Evolutionary conservation across 2,113 vertebrate species (phyloP).

Genomic region (Mionectes macconnelli): DNA sequence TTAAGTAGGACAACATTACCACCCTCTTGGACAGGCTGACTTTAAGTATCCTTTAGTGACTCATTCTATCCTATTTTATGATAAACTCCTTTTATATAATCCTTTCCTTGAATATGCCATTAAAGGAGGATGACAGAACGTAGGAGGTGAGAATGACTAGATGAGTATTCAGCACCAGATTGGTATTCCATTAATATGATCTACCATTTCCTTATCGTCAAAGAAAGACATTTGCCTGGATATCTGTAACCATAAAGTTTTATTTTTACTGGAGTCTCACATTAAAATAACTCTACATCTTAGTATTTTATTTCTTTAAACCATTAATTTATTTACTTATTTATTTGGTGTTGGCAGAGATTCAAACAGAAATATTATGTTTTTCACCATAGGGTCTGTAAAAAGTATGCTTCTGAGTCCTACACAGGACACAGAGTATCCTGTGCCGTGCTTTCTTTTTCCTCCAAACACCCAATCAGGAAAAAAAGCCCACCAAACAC

Average conservation of each 20-base stretch:
- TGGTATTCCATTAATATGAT: conserved; percentile 37
- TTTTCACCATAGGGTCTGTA: not conserved
- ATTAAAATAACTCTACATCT: not conserved
- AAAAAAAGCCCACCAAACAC: not conserved
- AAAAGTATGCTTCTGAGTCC: not conserved
- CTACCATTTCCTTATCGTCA: conserved; percentile 5
- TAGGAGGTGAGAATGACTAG: conserved; percentile 50
- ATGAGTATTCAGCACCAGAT: conserved; percentile 34
- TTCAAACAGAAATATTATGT: not conserved
- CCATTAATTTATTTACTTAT: not conserved
- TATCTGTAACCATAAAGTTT: not conserved
- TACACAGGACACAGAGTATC: not conserved
- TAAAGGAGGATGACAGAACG: conserved; percentile 52
- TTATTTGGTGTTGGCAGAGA: not conserved
- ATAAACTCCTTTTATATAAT: conserved; percentile 61
- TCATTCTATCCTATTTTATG: conserved; percentile 66
- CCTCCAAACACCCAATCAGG: not conserved
- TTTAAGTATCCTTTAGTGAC: conserved; percentile 54
- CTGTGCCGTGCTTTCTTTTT: not conserved
- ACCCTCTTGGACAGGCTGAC: conserved; percentile 27
- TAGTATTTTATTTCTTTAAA: not conserved
- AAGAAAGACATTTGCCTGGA: conserved; percentile 2
- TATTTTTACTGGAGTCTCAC: not conserved
- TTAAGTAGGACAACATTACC: conserved; percentile 56
- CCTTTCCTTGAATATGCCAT: conserved; percentile 41